These are phyloP conservation scores for Argyra leucocephala DNA, from an alignment of 2,888 invertebrate genomes.

Conservation along the genomic window DNA sequence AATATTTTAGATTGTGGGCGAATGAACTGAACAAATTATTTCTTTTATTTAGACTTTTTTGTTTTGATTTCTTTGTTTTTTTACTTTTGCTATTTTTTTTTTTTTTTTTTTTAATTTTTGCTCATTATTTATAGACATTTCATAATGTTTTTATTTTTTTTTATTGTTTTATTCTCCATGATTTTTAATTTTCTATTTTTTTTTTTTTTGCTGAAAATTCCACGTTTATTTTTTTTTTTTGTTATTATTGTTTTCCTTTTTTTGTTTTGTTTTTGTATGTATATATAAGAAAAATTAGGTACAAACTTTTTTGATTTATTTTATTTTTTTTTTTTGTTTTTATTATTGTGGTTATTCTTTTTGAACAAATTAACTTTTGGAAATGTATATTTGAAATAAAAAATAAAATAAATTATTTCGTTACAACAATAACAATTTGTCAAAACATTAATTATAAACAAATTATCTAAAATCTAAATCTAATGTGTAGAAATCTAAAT, in stretches of 20 bases:
- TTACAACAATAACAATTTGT: constrained; percentile 3
- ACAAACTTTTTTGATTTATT: not conserved
- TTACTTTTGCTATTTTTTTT: not conserved
- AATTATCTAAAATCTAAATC: not conserved
- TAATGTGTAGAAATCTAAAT: not conserved
- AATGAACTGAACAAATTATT: not conserved
- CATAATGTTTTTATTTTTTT: not conserved
- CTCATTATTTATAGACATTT: not conserved
- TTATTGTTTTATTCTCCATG: not conserved
- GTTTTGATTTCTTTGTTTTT: not conserved
- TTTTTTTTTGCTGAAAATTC: not conserved
- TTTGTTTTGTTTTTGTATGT: too few relatives aligned
- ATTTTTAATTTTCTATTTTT: not conserved
- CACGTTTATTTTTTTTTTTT: not conserved
- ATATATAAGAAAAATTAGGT: too few relatives aligned
- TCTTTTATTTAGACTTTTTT: too few relatives aligned
- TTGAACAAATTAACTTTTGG: not conserved
- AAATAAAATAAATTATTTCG: not conserved
- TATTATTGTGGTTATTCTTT: not conserved
- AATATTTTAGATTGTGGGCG: not conserved
- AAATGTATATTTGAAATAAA: not conserved
- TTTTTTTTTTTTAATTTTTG: not conserved
- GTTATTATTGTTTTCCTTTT: too few relatives aligned
- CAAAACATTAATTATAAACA: not conserved
- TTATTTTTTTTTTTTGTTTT: not conserved